Conservation (phyloP, 2,797 vertebrate species). For the Neosilurus hyrtlii region DNA sequence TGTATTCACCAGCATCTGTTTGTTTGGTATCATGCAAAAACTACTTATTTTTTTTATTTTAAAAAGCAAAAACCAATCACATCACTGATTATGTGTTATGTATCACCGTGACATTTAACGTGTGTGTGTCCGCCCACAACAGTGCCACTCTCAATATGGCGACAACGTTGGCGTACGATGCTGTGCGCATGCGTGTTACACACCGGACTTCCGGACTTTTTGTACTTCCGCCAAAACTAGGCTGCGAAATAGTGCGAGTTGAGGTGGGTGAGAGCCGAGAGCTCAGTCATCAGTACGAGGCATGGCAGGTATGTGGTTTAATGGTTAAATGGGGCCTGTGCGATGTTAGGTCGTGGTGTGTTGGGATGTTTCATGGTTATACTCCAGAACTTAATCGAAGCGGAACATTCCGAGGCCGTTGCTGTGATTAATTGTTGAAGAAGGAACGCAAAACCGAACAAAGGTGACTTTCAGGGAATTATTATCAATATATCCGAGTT, state of each 20-base stretch:
- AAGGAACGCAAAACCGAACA: not conserved
- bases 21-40: too few species aligned
- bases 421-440: not conserved
- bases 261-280: not conserved
- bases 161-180: too few species aligned
- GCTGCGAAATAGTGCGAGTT: constrained; percentile 43
- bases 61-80: too few species aligned
- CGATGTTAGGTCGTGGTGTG: rapidly evolving
- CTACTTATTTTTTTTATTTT: too few species aligned
- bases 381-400: not conserved
- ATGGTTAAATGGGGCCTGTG: not conserved
- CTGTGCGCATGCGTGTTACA: constrained; percentile 29
- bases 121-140: too few species aligned
- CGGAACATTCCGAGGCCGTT: not conserved
- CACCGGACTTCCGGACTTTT: constrained; percentile 22
- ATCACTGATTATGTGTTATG: too few species aligned
- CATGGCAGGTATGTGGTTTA: constrained; percentile 53
- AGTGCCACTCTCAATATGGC: too few species aligned
- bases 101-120: too few species aligned
- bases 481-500: not conserved
- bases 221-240: constrained; percentile 43
- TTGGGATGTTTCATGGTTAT: too few species aligned
- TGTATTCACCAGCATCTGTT: too few species aligned
- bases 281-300: constrained; percentile 33
- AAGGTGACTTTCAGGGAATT: not conserved